Conservation (phyloP, 1,140 invertebrate species). For the Oscheius sp. region DNA sequence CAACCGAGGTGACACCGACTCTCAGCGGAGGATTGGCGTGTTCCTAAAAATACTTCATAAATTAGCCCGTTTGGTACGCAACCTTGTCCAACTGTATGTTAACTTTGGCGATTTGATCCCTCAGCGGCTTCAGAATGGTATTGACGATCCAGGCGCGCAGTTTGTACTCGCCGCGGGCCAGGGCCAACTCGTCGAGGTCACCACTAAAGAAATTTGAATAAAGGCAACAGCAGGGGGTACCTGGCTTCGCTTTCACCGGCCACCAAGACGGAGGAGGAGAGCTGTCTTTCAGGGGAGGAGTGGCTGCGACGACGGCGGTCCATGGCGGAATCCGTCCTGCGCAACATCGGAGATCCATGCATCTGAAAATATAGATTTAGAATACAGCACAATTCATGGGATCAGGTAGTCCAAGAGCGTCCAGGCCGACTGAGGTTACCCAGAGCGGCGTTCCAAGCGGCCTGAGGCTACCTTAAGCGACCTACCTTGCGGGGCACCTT, state of each 20-base stretch:
- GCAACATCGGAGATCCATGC: not conserved
- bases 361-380: not conserved
- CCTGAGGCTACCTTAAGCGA: too few relatives aligned
- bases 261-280: not conserved
- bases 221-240: too few relatives aligned
- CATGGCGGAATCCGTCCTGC: not conserved
- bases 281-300: not conserved
- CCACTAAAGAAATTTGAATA: not conserved
- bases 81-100: not conserved
- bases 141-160: constrained; percentile 8
- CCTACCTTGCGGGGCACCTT: not conserved
- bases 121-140: not conserved
- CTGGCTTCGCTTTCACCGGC: not conserved
- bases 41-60: not conserved
- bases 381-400: too few relatives aligned
- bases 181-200: not conserved
- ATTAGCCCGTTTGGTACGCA: not conserved
- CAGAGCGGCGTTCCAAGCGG: too few relatives aligned
- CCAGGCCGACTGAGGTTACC: too few relatives aligned
- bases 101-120: not conserved
- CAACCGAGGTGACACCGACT: constrained; percentile 8
- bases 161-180: not conserved
- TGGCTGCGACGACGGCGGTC: not conserved
- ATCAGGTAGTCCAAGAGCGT: too few relatives aligned
- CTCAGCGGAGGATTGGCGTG: constrained; percentile 4